Conservation (phyloP, 2,113 vertebrate species). For the Lipophrys pholis region DNA sequence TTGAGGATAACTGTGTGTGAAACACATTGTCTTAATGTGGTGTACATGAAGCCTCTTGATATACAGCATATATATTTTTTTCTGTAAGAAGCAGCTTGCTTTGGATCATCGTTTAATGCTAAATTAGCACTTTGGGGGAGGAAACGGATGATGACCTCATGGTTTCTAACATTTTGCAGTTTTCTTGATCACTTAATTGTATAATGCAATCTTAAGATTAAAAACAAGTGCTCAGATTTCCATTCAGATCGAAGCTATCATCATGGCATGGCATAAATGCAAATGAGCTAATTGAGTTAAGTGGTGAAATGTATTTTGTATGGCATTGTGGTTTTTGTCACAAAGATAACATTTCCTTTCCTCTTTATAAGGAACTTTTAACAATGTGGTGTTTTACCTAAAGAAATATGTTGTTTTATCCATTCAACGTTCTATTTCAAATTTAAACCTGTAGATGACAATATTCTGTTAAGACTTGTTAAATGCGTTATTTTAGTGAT, state of each 20-base stretch:
- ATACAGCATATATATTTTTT: slow-evolving; percentile 70
- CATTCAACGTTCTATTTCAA: slow-evolving; percentile 66
- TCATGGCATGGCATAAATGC: slow-evolving; percentile 46
- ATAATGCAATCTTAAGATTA: slow-evolving; percentile 53
- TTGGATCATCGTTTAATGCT: slow-evolving; percentile 58
- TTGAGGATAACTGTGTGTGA: slow-evolving; percentile 64
- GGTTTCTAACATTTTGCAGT: slow-evolving; percentile 47
- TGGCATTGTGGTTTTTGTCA: slow-evolving; percentile 70
- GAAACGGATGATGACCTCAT: slow-evolving; percentile 52
- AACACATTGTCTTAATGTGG: slow-evolving; percentile 74
- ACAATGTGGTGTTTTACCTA: slow-evolving; percentile 73
- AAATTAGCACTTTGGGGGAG: slow-evolving; percentile 66
- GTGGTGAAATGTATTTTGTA: slow-evolving; percentile 72
- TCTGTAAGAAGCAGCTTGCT: slow-evolving; percentile 67
- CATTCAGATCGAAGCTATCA: slow-evolving; percentile 47
- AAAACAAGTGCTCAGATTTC: slow-evolving; percentile 55
- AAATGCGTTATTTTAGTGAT: slow-evolving; percentile 75
- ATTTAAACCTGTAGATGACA: slow-evolving; percentile 51
- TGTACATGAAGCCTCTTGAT: slow-evolving; percentile 66
- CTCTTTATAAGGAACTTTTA: slow-evolving; percentile 70
- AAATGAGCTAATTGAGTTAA: slow-evolving; percentile 53
- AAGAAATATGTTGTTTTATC: slow-evolving; percentile 63
- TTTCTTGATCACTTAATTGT: slow-evolving; percentile 44
- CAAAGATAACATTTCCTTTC: slow-evolving; percentile 46
- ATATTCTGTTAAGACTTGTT: slow-evolving; percentile 68